Evolutionary conservation across 2,797 vertebrate species (phyloP).

Genomic region (Parotocinclus haroldoi): DNA sequence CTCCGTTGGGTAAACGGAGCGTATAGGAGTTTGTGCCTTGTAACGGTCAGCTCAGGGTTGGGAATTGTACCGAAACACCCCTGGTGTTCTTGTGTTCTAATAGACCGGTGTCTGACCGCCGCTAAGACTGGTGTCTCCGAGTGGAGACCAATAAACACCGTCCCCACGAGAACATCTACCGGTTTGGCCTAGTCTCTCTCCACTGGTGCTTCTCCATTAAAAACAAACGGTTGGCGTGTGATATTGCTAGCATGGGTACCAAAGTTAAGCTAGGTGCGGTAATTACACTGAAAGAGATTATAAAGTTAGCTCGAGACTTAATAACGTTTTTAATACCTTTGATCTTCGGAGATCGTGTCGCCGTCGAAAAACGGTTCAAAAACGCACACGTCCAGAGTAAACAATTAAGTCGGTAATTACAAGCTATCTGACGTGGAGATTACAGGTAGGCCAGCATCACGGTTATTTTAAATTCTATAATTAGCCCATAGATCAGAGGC

Average conservation of each 20-base stretch:
- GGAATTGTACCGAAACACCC: too few relatives aligned
- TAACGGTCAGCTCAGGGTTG: too few relatives aligned
- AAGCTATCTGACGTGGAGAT: constrained; percentile 43
- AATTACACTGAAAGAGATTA: constrained; percentile 43
- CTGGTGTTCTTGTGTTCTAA: too few relatives aligned
- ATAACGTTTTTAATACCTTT: constrained; percentile 35
- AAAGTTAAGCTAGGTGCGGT: constrained; percentile 1
- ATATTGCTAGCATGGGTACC: neutral
- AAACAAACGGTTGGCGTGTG: neutral
- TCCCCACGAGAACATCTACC: too few relatives aligned
- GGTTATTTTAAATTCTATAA: constrained; percentile 53
- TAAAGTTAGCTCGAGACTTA: constrained; percentile 27
- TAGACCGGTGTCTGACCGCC: too few relatives aligned
- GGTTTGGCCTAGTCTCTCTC: too few relatives aligned
- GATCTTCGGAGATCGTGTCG: neutral
- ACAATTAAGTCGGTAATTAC: constrained; percentile 54
- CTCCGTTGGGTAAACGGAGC: too few relatives aligned
- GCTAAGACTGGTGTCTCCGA: too few relatives aligned
- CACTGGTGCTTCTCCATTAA: neutral
- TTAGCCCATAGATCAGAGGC: constrained; percentile 46
- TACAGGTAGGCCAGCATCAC: constrained; percentile 41
- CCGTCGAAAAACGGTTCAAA: constrained; percentile 22
- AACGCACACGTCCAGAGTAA: constrained; percentile 46
- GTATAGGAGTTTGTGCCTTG: too few relatives aligned
- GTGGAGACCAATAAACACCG: too few relatives aligned